Evolutionary conservation across 2,113 vertebrate species (phyloP).

Genomic region (Atrichornis clamosus): DNA sequence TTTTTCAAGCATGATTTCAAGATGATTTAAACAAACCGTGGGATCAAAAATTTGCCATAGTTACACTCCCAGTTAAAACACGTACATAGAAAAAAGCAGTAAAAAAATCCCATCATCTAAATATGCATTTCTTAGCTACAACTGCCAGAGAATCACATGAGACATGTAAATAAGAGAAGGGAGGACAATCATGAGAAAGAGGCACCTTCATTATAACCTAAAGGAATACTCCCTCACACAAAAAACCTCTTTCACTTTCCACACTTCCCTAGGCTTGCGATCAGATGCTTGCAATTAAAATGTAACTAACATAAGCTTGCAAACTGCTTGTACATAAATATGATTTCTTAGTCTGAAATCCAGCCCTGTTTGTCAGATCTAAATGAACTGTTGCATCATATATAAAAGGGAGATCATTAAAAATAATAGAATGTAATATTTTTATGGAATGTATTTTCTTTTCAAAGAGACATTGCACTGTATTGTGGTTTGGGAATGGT

Average conservation of each 20-base stretch:
- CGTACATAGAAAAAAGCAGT: not conserved
- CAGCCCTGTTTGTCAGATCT: not conserved
- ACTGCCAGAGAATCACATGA: not conserved
- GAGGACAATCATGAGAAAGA: not conserved
- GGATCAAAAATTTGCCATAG: not conserved
- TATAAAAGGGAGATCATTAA: not conserved
- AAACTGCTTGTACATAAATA: not conserved
- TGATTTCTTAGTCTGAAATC: not conserved
- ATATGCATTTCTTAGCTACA: not conserved
- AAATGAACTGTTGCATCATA: not conserved
- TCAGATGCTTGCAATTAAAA: not conserved
- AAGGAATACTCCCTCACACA: not conserved
- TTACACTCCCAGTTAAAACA: not conserved
- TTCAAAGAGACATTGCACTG: not conserved
- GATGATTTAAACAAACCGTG: not conserved
- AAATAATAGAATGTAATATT: not conserved
- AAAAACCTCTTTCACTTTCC: not conserved
- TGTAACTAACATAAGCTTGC: not conserved
- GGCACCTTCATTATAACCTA: not conserved
- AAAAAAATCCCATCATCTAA: not conserved
- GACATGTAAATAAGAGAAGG: not conserved
- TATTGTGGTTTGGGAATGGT: not conserved
- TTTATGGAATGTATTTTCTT: not conserved
- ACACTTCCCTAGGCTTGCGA: not conserved
- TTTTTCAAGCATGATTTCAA: not conserved